Conservation (phyloP, 2,797 vertebrate species). For the Chaetophractus vellerosus region DNA sequence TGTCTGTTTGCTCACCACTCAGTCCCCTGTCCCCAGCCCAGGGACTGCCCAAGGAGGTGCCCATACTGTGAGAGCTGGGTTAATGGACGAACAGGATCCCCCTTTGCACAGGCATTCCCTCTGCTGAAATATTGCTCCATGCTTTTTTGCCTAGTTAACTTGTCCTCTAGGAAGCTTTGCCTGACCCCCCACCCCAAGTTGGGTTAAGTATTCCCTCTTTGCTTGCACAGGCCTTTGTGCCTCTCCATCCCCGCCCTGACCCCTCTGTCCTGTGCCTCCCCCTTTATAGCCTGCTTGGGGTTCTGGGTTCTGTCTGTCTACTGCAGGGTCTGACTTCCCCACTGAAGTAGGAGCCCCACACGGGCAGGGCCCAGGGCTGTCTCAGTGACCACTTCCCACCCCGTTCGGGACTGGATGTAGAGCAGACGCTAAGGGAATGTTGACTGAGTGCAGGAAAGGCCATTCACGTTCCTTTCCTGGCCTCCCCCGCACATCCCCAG, state of each 20-base stretch:
- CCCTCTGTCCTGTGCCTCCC: neutral
- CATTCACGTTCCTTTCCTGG: neutral
- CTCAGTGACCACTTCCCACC: neutral
- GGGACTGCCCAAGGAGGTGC: neutral
- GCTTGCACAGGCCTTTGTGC: neutral
- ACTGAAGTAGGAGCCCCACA: neutral
- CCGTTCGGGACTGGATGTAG: neutral
- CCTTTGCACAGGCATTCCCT: neutral
- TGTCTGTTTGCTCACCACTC: neutral
- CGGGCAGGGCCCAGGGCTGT: neutral
- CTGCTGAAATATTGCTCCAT: neutral
- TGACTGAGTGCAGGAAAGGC: neutral
- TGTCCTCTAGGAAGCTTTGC: slow-evolving; percentile 1
- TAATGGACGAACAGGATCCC: neutral
- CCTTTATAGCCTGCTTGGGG: too few relatives aligned
- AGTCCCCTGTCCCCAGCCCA: neutral
- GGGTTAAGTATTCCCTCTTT: neutral
- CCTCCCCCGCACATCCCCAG: slow-evolving; percentile 83
- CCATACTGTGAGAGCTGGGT: neutral
- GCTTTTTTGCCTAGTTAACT: neutral
- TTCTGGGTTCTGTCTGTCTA: neutral
- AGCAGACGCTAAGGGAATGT: neutral
- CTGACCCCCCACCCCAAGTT: neutral
- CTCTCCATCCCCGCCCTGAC: neutral
- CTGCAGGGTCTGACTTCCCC: neutral